These are phyloP conservation scores for Tympanuchus pallidicinctus DNA, from an alignment of 2,113 vertebrate species.

Conservation along the genomic window DNA sequence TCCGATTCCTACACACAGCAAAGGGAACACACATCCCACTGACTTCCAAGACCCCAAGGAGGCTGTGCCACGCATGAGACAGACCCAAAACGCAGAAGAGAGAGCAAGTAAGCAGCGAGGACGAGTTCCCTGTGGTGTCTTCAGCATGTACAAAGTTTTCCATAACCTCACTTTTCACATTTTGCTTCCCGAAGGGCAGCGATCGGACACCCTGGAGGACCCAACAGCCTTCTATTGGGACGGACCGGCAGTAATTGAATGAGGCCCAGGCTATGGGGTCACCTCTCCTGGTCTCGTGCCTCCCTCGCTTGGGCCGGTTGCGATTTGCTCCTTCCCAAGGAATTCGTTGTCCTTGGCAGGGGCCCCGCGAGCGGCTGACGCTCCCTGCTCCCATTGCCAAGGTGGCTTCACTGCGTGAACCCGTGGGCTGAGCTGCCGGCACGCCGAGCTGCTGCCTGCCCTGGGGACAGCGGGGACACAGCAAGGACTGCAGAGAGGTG, in stretches of 20 bases:
- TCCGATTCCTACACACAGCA: not conserved
- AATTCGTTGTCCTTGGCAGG: conserved; percentile 67
- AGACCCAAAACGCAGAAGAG: not conserved
- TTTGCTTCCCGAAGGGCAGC: not conserved
- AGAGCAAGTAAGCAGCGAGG: not conserved
- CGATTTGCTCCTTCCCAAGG: conserved; percentile 42
- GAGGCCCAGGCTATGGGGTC: not conserved
- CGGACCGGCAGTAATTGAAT: fast-evolving
- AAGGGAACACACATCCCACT: not conserved
- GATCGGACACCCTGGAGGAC: fast-evolving
- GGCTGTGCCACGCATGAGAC: not conserved
- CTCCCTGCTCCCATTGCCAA: not conserved
- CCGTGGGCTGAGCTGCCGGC: not conserved
- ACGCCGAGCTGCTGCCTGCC: not conserved
- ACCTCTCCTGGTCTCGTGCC: conserved; percentile 53
- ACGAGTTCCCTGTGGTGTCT: fast-evolving
- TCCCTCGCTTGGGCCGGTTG: conserved; percentile 42
- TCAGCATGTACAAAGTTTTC: not conserved
- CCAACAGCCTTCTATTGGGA: fast-evolving
- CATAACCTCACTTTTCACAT: not conserved
- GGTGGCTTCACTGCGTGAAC: conserved; percentile 19
- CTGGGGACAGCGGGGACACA: not conserved
- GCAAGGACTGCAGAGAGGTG: fast-evolving
- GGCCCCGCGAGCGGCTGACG: not conserved
- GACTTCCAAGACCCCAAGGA: fast-evolving